Percentiles rank a stretch among this genome's conserved stretches.
phyloP scores from a whole-genome alignment of 2,797 vertebrate genomes.

The Cirrhinus mrigala region DNA sequence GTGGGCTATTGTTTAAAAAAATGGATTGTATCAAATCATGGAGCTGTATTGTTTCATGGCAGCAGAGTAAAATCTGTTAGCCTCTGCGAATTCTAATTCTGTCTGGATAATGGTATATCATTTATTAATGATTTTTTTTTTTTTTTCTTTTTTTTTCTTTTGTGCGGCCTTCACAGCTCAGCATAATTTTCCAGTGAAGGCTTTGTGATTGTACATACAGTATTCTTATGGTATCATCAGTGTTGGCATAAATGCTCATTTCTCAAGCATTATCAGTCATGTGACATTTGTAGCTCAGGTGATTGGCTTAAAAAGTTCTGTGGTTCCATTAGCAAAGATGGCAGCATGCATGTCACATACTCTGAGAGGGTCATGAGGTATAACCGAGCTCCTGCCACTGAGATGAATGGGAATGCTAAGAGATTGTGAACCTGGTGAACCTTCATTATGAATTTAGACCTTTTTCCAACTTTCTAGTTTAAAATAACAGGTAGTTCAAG shows the following conservation, averaged over 20 bases:
- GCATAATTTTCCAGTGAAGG: not conserved
- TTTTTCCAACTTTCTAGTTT: not conserved
- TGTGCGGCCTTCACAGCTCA: not conserved
- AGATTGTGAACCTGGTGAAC: not conserved
- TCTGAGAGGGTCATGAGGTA: not conserved
- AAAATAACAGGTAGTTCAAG: not conserved
- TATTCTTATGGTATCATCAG: not conserved
- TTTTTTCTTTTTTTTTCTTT: not conserved
- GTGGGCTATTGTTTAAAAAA: slow-evolving; percentile 27
- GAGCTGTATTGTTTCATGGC: slow-evolving; percentile 14
- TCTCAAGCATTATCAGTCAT: not conserved
- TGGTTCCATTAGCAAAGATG: not conserved
- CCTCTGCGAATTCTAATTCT: not conserved
- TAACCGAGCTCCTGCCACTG: not conserved
- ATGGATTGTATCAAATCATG: slow-evolving; percentile 11
- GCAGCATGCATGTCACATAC: not conserved
- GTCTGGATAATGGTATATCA: not conserved
- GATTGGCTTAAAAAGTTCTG: not conserved
- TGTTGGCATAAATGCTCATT: not conserved
- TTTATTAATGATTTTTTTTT: not conserved
- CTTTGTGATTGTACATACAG: not conserved
- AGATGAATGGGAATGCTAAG: not conserved
- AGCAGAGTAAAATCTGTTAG: slow-evolving; percentile 3
- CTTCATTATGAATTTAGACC: not conserved
- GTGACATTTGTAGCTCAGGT: not conserved